phyloP scores from a whole-genome alignment of 2,797 vertebrate genomes.

The Rhincodon typus region DNA sequence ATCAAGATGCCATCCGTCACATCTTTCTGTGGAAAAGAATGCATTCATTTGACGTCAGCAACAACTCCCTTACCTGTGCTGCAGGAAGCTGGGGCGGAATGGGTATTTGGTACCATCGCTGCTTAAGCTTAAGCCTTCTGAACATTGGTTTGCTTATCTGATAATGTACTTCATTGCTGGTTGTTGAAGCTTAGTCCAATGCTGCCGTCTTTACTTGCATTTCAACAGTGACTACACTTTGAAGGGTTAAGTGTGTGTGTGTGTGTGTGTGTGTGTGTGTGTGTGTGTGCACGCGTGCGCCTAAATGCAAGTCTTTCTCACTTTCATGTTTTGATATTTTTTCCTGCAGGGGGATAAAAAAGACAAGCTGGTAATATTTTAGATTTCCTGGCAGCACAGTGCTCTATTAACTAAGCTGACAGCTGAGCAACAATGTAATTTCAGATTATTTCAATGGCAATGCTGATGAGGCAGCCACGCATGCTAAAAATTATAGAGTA shows the following conservation, averaged over 20 bases:
- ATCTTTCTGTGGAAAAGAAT: neutral
- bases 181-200: neutral
- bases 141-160: neutral
- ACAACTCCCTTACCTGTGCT: neutral
- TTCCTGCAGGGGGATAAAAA: neutral
- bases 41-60: neutral
- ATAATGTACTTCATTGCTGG: neutral
- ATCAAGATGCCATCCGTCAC: too few species aligned
- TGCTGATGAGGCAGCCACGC: neutral
- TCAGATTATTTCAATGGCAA: neutral
- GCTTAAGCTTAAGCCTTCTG: too few species aligned
- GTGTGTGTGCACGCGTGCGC: neutral
- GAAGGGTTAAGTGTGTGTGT: too few species aligned
- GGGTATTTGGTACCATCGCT: too few species aligned
- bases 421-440: neutral
- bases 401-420: conserved; percentile 3
- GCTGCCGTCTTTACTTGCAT: neutral
- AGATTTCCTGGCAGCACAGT: neutral
- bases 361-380: neutral
- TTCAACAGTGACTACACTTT: neutral
- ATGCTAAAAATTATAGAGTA: neutral
- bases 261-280: too few species aligned
- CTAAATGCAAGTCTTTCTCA: neutral
- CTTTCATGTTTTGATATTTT: neutral
- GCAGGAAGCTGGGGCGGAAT: too few species aligned